phyloP scores from a whole-genome alignment of 30 jellyfish, hydroid and myxozoan species.

The Aurelia sp. region DNA sequence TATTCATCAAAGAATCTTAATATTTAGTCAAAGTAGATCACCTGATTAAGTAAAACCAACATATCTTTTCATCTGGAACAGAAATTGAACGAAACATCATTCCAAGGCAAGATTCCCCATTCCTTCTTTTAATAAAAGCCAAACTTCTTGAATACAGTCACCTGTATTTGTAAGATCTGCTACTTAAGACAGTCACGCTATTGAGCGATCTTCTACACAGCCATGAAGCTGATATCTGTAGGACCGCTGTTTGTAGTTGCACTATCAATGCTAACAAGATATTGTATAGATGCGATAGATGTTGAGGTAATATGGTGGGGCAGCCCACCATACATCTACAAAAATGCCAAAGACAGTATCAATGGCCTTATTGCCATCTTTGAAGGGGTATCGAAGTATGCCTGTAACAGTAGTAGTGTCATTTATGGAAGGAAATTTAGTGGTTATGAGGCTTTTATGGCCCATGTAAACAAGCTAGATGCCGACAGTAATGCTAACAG shows the following conservation, averaged over 20 bases:
- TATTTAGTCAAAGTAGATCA: too few species aligned
- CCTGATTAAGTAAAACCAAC: too few species aligned
- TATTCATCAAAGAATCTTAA: too few species aligned
- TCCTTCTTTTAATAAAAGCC: too few species aligned
- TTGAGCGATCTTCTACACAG: too few species aligned
- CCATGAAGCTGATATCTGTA: neutral
- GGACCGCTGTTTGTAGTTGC: neutral
- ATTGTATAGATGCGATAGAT: slow-evolving; percentile 4
- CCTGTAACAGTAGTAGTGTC: neutral
- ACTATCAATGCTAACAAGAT: neutral
- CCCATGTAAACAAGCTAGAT: neutral
- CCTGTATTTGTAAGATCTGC: too few species aligned
- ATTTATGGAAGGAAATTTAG: neutral
- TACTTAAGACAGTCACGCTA: too few species aligned
- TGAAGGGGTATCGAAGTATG: neutral
- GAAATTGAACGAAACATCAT: too few species aligned
- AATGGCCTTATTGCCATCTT: neutral
- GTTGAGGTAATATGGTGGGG: slow-evolving; percentile 38
- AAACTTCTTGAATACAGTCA: too few species aligned
- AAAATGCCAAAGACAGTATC: neutral
- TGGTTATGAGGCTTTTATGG: slow-evolving; percentile 12
- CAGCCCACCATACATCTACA: slow-evolving; percentile 48
- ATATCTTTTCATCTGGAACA: too few species aligned
- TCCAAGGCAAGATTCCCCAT: too few species aligned
- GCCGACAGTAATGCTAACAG: neutral